Conservation (phyloP, 2,113 vertebrate species). For the Strigops habroptila region DNA sequence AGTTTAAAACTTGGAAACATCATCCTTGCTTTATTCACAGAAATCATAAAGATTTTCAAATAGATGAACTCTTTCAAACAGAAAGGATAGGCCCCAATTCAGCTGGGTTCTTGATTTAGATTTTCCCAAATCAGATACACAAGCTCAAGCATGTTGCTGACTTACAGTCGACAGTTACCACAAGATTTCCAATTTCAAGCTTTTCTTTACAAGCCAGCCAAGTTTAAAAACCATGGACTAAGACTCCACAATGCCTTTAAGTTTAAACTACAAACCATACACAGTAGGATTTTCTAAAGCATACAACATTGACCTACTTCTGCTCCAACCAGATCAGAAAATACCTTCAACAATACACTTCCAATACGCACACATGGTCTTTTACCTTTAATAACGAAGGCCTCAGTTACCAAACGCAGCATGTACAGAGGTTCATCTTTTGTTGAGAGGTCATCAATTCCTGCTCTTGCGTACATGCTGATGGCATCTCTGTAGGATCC, state of each 20-base stretch:
- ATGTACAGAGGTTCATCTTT: slow-evolving; percentile 87
- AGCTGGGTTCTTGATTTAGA: background rate
- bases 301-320: background rate
- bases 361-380: background rate
- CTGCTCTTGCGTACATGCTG: slow-evolving; percentile 93
- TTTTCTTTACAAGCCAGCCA: background rate
- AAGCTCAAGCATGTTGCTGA: background rate
- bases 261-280: background rate
- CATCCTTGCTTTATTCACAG: background rate
- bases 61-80: background rate
- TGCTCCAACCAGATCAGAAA: background rate
- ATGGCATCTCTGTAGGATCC: slow-evolving; percentile 90
- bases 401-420: slow-evolving; percentile 91
- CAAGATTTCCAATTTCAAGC: background rate
- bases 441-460: slow-evolving; percentile 85
- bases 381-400: slow-evolving; percentile 95
- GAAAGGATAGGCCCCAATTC: background rate
- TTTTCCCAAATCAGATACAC: background rate
- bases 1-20: slow-evolving; percentile 30
- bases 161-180: background rate
- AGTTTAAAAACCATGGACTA: slow-evolving; percentile 43
- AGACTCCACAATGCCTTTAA: background rate
- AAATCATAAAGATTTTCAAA: background rate
- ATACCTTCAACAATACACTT: background rate
- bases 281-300: background rate